Evolutionary conservation across 2,113 vertebrate species (phyloP).

Genomic region (Centropus unirufus): DNA sequence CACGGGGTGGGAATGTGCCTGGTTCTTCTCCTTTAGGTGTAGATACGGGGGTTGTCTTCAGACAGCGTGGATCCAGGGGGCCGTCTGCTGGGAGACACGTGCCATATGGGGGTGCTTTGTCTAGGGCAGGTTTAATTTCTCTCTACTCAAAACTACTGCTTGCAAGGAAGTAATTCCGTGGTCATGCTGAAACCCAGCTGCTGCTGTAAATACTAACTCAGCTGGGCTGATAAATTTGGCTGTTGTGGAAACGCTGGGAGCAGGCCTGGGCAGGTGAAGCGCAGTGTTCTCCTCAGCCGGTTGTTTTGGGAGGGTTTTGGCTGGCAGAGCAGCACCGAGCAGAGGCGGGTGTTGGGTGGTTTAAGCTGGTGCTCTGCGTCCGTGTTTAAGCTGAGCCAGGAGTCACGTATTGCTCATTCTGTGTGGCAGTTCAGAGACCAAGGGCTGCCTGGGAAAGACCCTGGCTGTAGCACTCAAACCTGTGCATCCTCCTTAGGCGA

Average conservation of each 20-base stretch:
- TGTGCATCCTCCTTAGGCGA: not conserved
- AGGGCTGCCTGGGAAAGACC: not conserved
- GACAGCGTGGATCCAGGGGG: not conserved
- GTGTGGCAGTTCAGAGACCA: not conserved
- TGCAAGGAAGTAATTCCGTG: not conserved
- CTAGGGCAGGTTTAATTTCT: not conserved
- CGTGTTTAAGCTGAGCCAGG: not conserved
- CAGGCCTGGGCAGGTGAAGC: conserved; percentile 31
- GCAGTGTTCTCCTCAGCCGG: not conserved
- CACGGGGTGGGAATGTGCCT: not conserved
- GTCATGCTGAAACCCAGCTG: not conserved
- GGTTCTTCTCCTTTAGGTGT: not conserved
- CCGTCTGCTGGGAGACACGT: not conserved
- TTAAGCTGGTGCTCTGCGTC: not conserved
- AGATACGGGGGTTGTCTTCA: not conserved
- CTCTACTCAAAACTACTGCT: not conserved
- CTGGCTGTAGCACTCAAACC: not conserved
- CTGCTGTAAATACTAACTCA: too few relatives aligned
- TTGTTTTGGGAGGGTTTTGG: not conserved
- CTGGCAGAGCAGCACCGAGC: not conserved
- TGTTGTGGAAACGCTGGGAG: not conserved
- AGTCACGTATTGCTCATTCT: not conserved
- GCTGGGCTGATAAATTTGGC: not conserved
- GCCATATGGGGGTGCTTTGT: not conserved
- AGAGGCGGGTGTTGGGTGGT: not conserved